phyloP scores from a whole-genome alignment of 1,140 invertebrate species.

The Chelonus insularis region DNA sequence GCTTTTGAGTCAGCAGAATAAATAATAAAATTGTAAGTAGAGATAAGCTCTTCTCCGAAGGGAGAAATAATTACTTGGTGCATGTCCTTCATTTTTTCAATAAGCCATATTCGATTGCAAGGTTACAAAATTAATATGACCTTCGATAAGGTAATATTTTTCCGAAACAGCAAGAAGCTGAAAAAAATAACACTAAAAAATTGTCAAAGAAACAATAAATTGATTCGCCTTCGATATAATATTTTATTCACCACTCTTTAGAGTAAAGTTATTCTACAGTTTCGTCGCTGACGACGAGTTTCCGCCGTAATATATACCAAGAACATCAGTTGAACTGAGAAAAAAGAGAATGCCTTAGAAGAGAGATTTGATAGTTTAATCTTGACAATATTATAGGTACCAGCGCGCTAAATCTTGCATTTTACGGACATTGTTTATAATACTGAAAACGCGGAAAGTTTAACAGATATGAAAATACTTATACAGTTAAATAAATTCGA shows the following conservation, averaged over 20 bases:
- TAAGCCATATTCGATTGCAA: slow-evolving; percentile 71
- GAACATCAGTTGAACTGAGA: too few relatives aligned
- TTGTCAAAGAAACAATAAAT: not conserved
- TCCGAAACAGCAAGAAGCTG: slow-evolving; percentile 6
- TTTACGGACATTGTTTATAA: too few relatives aligned
- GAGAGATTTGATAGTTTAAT: too few relatives aligned
- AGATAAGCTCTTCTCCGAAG: slow-evolving; percentile 68
- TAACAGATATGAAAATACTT: too few relatives aligned
- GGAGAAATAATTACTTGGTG: slow-evolving; percentile 68
- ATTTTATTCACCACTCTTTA: slow-evolving; percentile 11
- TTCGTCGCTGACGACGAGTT: slow-evolving; percentile 9
- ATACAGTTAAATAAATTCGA: too few relatives aligned
- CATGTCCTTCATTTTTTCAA: slow-evolving; percentile 75
- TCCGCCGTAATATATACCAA: slow-evolving; percentile 16
- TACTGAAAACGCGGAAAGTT: too few relatives aligned
- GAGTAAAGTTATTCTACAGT: not conserved
- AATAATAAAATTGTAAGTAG: slow-evolving; percentile 34
- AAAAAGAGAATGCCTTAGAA: too few relatives aligned
- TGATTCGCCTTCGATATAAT: too few relatives aligned
- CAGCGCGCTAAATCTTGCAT: too few relatives aligned
- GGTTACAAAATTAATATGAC: slow-evolving; percentile 17
- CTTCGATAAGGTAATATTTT: slow-evolving; percentile 3
- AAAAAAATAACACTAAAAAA: not conserved
- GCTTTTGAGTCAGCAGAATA: slow-evolving; percentile 49
- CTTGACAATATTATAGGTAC: too few relatives aligned